Base-by-base conservation (phyloP, 2,113 vertebrate genomes). In the Muscicapa adusta region DNA sequence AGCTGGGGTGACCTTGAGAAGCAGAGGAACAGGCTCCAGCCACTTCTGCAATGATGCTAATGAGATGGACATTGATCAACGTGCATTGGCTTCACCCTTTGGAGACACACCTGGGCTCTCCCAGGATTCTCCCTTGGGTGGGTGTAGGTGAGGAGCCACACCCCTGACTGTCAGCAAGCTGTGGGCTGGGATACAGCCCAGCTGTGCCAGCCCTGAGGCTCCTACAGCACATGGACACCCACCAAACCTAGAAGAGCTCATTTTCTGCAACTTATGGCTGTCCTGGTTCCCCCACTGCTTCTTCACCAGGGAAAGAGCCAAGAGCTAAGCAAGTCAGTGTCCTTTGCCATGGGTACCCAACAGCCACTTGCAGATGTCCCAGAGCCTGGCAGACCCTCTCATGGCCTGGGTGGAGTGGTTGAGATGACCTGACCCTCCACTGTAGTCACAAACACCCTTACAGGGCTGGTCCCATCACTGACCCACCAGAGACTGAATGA, bases 91-190 rank as follows among this genome's bases (percentile, higher is more conserved):
- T 79, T 58, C 62, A 75, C 18, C 36, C 45, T 43, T 18, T 57
- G 34, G 67, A 78, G 50, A 68, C 29, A 57, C 15, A 38, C 8
- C 43, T 6, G 2, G 80, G 48, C 23, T 51, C 43, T 31, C 24
- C 25, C 12, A 10, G 1, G 5, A 42, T 5, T 51, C 13, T 89
- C 38, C 66, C 3, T 31, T 1, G 7, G 25, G 4, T 1, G 1
- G n/a, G 10, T 45, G 18, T 2, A 38, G 70, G 36, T 45, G 36
- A 15, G 18, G 22, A 24, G 14, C 38, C 53, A 53, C 63, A 48
- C n/a, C 5, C 47, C 48, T 0, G 0, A 17, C 36, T 38, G 45
- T 15, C 45, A 34, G 24, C 0, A 0, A 85, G 34, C 45, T 40
- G 26, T 5, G 19, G 20, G 26, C 61, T 62, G 38, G 31, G 62